Conservation (phyloP, 1,140 invertebrate species). For the Drosophila elegans region DNA sequence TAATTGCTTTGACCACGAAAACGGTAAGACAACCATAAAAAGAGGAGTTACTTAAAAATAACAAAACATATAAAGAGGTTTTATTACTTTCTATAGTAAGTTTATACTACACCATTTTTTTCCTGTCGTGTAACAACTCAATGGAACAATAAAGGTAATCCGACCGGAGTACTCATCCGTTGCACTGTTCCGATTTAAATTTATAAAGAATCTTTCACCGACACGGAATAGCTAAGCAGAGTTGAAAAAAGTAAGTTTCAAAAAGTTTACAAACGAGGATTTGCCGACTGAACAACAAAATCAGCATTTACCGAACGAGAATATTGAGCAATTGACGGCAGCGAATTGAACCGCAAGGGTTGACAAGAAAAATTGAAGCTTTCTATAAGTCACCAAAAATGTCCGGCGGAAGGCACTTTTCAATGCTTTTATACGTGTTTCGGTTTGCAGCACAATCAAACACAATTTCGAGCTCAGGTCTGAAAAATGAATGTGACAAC, state of each 20-base stretch:
- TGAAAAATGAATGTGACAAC: conserved; percentile 24
- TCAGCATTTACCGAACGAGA: conserved; percentile 4
- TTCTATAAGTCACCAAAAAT: conserved; percentile 21
- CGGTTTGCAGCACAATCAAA: conserved; percentile 14
- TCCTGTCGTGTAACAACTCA: too few species aligned
- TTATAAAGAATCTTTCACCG: too few species aligned
- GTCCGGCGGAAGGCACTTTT: conserved; percentile 21
- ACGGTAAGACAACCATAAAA: too few species aligned
- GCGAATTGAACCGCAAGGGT: conserved; percentile 34
- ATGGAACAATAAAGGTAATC: too few species aligned
- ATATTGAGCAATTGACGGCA: conserved; percentile 68
- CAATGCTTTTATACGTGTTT: conserved; percentile 6
- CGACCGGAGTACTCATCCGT: too few species aligned
- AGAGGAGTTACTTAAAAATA: too few species aligned
- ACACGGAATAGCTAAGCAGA: neutral
- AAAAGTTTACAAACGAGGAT: conserved; percentile 6
- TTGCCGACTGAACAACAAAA: conserved; percentile 1
- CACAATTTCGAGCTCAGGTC: conserved; percentile 5
- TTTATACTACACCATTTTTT: too few species aligned
- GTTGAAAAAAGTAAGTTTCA: neutral
- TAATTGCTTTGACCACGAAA: too few species aligned
- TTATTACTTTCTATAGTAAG: too few species aligned
- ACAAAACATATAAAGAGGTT: too few species aligned
- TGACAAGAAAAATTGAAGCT: neutral
- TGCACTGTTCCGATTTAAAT: too few species aligned